Percentiles rank a stretch among this genome's conserved stretches.
Conservation (phyloP, 2,797 vertebrate species). For the Gouania willdenowi region DNA sequence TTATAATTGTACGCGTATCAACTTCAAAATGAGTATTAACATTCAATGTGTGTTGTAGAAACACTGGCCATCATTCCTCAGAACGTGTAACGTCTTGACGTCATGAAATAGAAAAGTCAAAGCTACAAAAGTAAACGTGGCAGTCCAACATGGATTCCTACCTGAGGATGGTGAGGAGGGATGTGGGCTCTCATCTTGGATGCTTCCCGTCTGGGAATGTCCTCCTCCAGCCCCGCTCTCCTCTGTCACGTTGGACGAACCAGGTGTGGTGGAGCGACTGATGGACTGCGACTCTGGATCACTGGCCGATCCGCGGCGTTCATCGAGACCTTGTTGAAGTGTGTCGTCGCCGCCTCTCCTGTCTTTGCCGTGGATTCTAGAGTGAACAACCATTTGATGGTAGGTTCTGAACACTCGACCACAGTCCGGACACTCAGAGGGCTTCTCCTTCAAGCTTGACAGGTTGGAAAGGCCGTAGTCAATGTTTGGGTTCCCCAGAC, state of each 20-base stretch:
- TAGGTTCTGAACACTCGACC: conserved; percentile 96
- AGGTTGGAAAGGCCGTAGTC: conserved; percentile 87
- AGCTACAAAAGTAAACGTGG: no score
- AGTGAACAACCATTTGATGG: conserved; percentile 98
- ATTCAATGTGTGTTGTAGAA: no score
- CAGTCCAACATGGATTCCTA: conserved; percentile 73
- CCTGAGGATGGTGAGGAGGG: conserved; percentile 98
- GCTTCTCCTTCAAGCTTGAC: conserved; percentile 88
- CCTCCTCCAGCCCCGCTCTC: conserved; percentile 92
- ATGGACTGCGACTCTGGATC: conserved; percentile 98
- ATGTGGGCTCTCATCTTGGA: conserved; percentile 97
- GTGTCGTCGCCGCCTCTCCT: conserved; percentile 85
- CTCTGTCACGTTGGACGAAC: conserved; percentile 96
- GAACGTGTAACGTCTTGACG: no score
- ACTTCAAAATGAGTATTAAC: no score
- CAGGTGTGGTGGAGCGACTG: conserved; percentile 95
- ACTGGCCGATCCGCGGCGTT: conserved; percentile 93
- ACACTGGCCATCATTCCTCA: no score
- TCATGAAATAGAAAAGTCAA: no score
- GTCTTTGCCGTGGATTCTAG: conserved; percentile 92
- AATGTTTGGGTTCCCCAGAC: conserved; percentile 80
- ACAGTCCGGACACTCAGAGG: conserved; percentile 94
- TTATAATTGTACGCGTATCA: no score
- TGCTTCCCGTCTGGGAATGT: conserved; percentile 93
- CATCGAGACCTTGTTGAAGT: conserved; percentile 82